Base-by-base conservation (phyloP, 2,113 vertebrate species). In the Urocynchramus pylzowi region DNA sequence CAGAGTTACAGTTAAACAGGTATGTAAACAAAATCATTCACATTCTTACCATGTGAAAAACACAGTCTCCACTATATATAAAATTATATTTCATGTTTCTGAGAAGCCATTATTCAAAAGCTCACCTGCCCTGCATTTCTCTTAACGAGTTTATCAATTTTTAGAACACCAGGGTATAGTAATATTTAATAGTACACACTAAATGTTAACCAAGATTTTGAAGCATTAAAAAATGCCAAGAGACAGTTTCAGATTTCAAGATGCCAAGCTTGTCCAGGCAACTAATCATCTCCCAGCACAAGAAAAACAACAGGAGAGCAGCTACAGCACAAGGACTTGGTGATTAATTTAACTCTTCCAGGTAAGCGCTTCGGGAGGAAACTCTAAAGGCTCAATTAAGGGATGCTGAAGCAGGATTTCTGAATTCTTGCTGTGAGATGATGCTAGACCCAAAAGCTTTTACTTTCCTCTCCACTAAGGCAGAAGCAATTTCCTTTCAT, bases 131-230 rank as follows among this genome's bases (percentile, higher is more conserved):
- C 93, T 94, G 68, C 41, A 33, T 56, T 92, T 89, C 60, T 89
- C 21, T 91, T 97, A 91, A 97, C 3, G 53, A 91, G 69, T 97
- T 97, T 95, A 97, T 86, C 92, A 87, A 96, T 97, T 97, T 97
- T 96, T 73, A 96, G 90, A 87, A 87, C 54, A 92, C 71, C 17
- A 87, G 76, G 59, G 84, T 93, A 79, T 2, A 85, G 47, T 49
- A 89, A 77, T 91, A 89, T 89, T 91, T 94, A 97, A 98, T 94
- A 69, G 73, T 15, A 85, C 0, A 4, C 78, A 87, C 82, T 95
- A 97, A 97, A 96, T 13, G 94, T 81, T 96, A 88, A 95, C 60
- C 76, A 92, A 81, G 50, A 78, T 95, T 95, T 89, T 39, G 77
- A 95, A 42, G 82, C 68, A 75, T 75, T 89, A 84, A 88, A 96